Percentiles rank a stretch among this genome's conserved stretches.
These are phyloP conservation scores for Eueides isabella DNA, from an alignment of 1,140 invertebrate species.

Conservation along the genomic window DNA sequence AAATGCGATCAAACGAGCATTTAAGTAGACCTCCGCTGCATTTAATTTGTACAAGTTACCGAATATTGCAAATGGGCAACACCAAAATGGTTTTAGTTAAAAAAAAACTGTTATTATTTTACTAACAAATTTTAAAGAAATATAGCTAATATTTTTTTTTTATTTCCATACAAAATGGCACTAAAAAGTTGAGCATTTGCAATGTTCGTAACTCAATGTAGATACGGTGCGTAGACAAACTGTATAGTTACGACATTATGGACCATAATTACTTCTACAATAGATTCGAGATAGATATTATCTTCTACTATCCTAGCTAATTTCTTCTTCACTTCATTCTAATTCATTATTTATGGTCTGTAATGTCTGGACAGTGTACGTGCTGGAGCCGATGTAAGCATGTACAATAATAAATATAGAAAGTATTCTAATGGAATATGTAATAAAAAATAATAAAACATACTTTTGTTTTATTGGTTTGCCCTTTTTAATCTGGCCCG, in stretches of 20 bases:
- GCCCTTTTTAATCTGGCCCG: neutral
- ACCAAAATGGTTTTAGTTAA: neutral
- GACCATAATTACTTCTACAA: constrained; percentile 34
- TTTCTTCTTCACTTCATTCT: constrained; percentile 15
- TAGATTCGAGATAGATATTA: constrained; percentile 20
- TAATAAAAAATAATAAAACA: constrained; percentile 81
- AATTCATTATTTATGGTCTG: constrained; percentile 1
- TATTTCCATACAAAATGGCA: constrained; percentile 12
- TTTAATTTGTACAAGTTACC: constrained; percentile 61
- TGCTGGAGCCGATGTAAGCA: constrained; percentile 64
- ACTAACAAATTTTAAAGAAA: neutral
- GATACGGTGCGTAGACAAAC: constrained; percentile 70
- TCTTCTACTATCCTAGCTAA: neutral
- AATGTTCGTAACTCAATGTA: constrained; percentile 53
- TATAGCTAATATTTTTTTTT: neutral
- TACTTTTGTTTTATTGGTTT: constrained; percentile 19
- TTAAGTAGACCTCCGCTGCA: constrained; percentile 53
- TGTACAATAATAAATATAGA: constrained; percentile 79
- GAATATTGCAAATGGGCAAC: constrained; percentile 5
- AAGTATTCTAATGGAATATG: constrained; percentile 83
- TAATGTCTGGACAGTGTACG: constrained; percentile 43
- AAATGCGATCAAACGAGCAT: constrained; percentile 47
- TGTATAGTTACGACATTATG: constrained; percentile 61
- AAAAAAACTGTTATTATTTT: constrained; percentile 19
- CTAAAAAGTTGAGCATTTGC: constrained; percentile 8